Percentiles rank a stretch among this genome's conserved stretches.
These are phyloP conservation scores for Asteroscopus sphinx DNA, from an alignment of 2,888 invertebrate species.

Conservation along the genomic window DNA sequence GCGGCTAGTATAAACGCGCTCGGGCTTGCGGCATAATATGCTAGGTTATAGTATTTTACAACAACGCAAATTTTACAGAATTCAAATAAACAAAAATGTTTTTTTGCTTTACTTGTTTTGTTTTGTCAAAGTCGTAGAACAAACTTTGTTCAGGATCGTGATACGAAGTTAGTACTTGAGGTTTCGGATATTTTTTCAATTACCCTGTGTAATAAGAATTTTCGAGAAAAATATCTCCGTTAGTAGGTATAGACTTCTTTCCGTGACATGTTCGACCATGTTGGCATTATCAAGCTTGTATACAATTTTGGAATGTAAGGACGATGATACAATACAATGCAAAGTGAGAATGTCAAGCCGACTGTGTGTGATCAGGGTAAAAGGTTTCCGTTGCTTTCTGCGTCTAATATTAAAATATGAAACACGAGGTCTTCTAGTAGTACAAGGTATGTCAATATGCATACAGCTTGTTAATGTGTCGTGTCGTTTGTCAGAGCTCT, in stretches of 20 bases:
- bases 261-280: slow-evolving; percentile 38
- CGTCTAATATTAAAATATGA: slow-evolving; percentile 26
- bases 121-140: no score
- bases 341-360: slow-evolving; percentile 27
- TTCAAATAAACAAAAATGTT: no score
- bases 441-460: not conserved
- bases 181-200: no score
- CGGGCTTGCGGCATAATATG: no score
- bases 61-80: no score
- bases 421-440: slow-evolving; percentile 23
- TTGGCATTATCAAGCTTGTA: slow-evolving; percentile 49
- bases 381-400: slow-evolving; percentile 30
- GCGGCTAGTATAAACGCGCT: no score
- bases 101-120: no score
- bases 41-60: no score
- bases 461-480: not conserved
- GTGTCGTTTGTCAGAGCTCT: no score
- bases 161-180: no score
- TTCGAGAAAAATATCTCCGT: slow-evolving; percentile 32
- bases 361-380: slow-evolving; percentile 54
- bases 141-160: no score
- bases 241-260: slow-evolving; percentile 35
- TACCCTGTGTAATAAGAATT: no score
- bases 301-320: slow-evolving; percentile 25
- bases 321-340: slow-evolving; percentile 26